phyloP scores from a whole-genome alignment of 2,113 vertebrate genomes.

The Varanus salvator region DNA sequence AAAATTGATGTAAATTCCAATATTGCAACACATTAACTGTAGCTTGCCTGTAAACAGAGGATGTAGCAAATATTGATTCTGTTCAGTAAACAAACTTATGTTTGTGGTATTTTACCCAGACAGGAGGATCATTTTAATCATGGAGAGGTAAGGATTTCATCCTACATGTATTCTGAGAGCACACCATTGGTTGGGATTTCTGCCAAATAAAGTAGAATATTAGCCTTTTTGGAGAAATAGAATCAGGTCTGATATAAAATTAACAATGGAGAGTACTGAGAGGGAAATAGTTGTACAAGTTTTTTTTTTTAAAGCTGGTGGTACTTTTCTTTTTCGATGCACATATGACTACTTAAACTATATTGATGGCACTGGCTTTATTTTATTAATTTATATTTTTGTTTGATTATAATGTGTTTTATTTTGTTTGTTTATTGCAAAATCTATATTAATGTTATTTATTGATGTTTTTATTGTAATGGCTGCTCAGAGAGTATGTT shows the following conservation, averaged over 20 bases:
- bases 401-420: too few relatives aligned
- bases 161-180: background rate
- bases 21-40: background rate
- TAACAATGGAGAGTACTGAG: background rate
- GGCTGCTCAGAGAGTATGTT: too few relatives aligned
- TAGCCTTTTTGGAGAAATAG: background rate
- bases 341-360: too few relatives aligned
- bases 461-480: too few relatives aligned
- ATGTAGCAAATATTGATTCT: background rate
- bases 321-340: background rate
- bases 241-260: background rate
- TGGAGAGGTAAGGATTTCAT: conserved; percentile 35
- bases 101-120: conserved; percentile 11
- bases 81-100: background rate
- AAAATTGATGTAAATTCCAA: background rate
- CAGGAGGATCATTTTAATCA: conserved; percentile 20
- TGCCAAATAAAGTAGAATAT: background rate
- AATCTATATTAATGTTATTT: too few relatives aligned
- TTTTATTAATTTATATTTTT: too few relatives aligned
- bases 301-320: background rate
- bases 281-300: background rate
- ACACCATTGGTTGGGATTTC: background rate
- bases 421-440: too few relatives aligned
- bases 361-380: too few relatives aligned
- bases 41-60: background rate